Evolutionary conservation across 2,888 invertebrate species (phyloP).

Genomic region (Sminthurides aquaticus): DNA sequence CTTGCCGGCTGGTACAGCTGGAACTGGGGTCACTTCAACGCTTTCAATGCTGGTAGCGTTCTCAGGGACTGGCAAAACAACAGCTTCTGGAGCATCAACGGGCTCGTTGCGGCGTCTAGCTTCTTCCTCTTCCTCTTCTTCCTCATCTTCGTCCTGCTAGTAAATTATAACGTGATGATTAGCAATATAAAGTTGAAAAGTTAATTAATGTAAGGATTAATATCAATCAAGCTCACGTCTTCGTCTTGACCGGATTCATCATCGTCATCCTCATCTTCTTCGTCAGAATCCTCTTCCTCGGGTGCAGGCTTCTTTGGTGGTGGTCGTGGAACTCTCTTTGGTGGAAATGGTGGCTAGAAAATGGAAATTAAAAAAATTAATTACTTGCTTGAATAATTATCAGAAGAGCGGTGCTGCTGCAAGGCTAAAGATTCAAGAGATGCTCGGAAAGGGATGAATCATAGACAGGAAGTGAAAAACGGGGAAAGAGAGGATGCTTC

Average conservation of each 20-base stretch:
- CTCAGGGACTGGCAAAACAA: conserved; percentile 5
- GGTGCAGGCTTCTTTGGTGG: conserved; percentile 13
- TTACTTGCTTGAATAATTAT: background rate
- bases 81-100: conserved; percentile 10
- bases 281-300: conserved; percentile 19
- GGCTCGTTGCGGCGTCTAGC: conserved; percentile 26
- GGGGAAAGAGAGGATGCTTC: too few species aligned
- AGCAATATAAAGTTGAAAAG: background rate
- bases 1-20: conserved; percentile 12
- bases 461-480: too few species aligned
- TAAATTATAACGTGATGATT: background rate
- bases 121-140: conserved; percentile 35
- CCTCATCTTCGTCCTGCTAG: conserved; percentile 26
- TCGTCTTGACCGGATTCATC: conserved; percentile 23
- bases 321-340: conserved; percentile 13
- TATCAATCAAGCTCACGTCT: conserved; percentile 14
- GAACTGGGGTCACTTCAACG: conserved; percentile 9
- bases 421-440: too few species aligned
- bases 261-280: conserved; percentile 33
- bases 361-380: background rate
- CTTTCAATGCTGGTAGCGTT: conserved; percentile 18
- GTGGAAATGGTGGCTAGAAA: conserved; percentile 27
- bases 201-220: background rate
- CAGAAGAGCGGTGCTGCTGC: background rate
- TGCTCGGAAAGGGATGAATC: too few species aligned